Evolutionary conservation across 2,113 vertebrate genomes (phyloP).

Genomic region (Symphodus melops): DNA sequence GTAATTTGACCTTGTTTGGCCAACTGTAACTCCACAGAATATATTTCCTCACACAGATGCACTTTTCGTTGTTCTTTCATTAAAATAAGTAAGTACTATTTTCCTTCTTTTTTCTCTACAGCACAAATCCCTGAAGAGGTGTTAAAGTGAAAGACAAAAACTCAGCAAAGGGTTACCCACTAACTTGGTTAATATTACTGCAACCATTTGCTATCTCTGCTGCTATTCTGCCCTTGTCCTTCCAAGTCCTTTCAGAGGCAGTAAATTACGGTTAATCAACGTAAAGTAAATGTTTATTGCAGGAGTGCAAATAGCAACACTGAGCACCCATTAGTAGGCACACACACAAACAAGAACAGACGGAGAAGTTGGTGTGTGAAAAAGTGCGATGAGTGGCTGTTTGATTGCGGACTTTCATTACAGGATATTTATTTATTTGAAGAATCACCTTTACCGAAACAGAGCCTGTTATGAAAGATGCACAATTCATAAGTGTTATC

Average conservation of each 20-base stretch:
- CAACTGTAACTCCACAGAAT: no score
- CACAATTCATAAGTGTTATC: slow-evolving; percentile 42
- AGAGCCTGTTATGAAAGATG: slow-evolving; percentile 28
- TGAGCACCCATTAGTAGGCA: slow-evolving; percentile 9
- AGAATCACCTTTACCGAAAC: slow-evolving; percentile 21
- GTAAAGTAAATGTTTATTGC: slow-evolving; percentile 61
- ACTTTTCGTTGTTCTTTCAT: no score
- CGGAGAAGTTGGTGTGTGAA: not conserved
- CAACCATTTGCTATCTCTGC: slow-evolving; percentile 56
- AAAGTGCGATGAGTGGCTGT: not conserved
- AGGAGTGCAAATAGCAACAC: slow-evolving; percentile 26
- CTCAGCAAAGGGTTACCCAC: slow-evolving; percentile 33
- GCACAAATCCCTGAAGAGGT: not conserved
- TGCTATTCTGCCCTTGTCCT: slow-evolving; percentile 39
- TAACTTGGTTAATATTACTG: slow-evolving; percentile 56
- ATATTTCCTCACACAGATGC: no score
- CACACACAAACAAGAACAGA: slow-evolving; percentile 37
- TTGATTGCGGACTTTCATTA: slow-evolving; percentile 34
- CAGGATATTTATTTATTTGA: slow-evolving; percentile 8
- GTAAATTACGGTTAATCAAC: slow-evolving; percentile 62
- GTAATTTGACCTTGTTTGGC: no score
- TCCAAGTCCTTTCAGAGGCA: slow-evolving; percentile 64
- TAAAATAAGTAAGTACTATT: no score
- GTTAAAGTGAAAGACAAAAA: slow-evolving; percentile 43
- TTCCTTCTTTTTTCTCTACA: no score